Evolutionary conservation across 2,113 vertebrate species (phyloP), one percentile per base, ranked within the genome.

Genomic region (Sinocyclocheilus grahami): DNA sequence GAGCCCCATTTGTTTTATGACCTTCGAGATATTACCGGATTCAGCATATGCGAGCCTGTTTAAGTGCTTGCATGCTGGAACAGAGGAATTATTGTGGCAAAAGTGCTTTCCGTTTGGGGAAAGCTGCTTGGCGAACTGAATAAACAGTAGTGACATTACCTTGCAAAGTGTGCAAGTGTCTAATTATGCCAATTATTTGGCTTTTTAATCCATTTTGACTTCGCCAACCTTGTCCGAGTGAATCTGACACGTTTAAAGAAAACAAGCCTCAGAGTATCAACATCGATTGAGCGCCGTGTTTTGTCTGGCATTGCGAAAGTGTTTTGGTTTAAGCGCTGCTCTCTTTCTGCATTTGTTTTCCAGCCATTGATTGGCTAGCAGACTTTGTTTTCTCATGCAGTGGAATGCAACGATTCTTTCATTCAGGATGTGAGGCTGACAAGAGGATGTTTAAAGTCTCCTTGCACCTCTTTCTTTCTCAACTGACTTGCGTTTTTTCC

Each of bases 1-100:
- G 62, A 88, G 87, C 86, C 88, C 20, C 85, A 86, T 90, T 86
- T 87, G 81, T 88, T 91, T 89, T 87, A 87, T 69, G 88, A 84
- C 78, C 65, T 87, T 39, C 5, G 80, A 58, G 82, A 82, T 83
- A 89, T 78, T 76, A 82, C 69, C 37, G 33, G 22, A 63, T 79
- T 72, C 62, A 62, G 86, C 82, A 20, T 63, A 14, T 46, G 77
- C 76, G 46, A 83, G 78, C 65, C 67, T n/a, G 58, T 60, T 33
- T 33, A 72, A 82, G 75, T 60, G 16, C 83, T 78, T 4, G 27
- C 5, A 1, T 14, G 72, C 42, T 53, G n/a, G 22, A 18, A 24
- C 46, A 51, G 39, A 77, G 20, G n/a, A 27, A 10, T 30, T 51
- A 53, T 30, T 53, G 42, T 27, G 42, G 42, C 51, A 30, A 30